Evolutionary conservation across 2,113 vertebrate genomes (phyloP).

Genomic region (Onychostruthus taczanowskii): DNA sequence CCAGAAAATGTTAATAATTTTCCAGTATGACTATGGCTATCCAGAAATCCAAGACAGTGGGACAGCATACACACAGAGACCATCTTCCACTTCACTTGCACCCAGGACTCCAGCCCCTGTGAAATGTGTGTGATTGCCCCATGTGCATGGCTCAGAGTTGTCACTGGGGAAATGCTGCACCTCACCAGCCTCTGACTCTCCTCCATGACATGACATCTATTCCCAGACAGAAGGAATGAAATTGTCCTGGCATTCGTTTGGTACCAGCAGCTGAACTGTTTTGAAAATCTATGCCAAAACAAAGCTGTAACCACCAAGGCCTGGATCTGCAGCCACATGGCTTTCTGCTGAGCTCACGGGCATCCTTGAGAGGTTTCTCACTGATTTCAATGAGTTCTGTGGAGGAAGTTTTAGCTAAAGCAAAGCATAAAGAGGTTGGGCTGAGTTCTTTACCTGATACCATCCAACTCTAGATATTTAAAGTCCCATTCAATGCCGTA

Average conservation of each 20-base stretch:
- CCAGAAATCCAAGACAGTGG: neutral
- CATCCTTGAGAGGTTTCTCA: neutral
- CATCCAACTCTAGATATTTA: neutral
- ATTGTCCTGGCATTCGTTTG: neutral
- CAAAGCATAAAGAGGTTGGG: neutral
- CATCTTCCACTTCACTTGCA: neutral
- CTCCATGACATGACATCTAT: neutral
- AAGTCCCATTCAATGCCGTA: neutral
- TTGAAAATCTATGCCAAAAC: neutral
- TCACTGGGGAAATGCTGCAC: neutral
- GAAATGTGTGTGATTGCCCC: neutral
- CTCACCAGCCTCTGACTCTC: neutral
- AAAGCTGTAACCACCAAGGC: neutral
- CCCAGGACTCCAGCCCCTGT: neutral
- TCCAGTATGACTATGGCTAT: neutral
- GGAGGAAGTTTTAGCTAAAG: neutral
- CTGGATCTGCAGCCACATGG: neutral
- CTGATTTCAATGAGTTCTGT: neutral
- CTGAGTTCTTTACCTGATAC: neutral
- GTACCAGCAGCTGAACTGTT: neutral
- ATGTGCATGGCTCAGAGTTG: neutral
- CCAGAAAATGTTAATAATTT: neutral
- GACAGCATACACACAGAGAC: neutral
- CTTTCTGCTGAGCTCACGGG: neutral
- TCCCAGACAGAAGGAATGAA: neutral